Conservation (phyloP, 2,888 invertebrate genomes). For the Halictus ligatus region DNA sequence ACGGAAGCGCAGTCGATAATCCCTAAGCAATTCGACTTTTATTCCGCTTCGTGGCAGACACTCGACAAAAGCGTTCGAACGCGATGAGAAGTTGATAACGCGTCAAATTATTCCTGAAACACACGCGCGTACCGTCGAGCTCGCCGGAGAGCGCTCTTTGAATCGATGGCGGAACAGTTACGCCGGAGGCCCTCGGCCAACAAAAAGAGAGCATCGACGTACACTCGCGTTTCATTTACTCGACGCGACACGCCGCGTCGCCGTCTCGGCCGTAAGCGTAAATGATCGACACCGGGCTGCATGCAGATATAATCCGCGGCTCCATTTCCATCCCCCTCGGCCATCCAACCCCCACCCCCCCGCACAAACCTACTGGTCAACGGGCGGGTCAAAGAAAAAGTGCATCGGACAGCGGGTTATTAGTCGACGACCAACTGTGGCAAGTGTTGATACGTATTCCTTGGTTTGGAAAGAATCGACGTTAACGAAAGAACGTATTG, state of each 20-base stretch:
- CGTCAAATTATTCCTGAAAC: constrained; percentile 8
- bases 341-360: background rate
- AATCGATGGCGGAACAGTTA: constrained; percentile 10
- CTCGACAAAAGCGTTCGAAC: background rate
- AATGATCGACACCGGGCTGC: constrained; percentile 41
- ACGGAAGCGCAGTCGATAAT: background rate
- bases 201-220: constrained; percentile 20
- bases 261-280: constrained; percentile 37
- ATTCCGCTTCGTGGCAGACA: background rate
- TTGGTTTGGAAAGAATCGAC: background rate
- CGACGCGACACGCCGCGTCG: constrained; percentile 13
- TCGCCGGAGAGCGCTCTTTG: background rate
- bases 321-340: constrained; percentile 12
- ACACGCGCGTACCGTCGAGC: background rate
- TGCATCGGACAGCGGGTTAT: constrained; percentile 15
- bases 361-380: background rate
- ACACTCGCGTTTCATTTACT: constrained; percentile 36
- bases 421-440: constrained; percentile 19
- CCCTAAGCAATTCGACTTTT: background rate
- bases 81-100: background rate
- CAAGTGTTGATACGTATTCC: constrained; percentile 14
- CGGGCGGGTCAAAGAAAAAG: constrained; percentile 25
- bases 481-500: background rate
- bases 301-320: constrained; percentile 49
- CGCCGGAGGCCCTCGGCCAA: constrained; percentile 7